Conservation (phyloP, 53 echinoderm and acorn worm genomes). For the Apostichopus leukothele region DNA sequence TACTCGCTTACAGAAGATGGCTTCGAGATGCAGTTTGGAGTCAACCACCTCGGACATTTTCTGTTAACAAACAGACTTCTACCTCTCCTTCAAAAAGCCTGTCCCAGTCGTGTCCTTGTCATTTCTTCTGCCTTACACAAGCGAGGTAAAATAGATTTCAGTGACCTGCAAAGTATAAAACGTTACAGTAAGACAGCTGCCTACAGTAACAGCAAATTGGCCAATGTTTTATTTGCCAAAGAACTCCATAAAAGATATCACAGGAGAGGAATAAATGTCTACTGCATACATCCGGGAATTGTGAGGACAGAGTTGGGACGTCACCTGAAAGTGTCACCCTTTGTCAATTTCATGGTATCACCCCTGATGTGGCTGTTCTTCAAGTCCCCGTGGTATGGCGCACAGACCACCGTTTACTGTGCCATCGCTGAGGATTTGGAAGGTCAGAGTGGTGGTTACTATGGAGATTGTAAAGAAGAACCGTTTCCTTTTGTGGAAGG, state of each 20-base stretch:
- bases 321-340: constrained; percentile 44
- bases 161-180: constrained; percentile 39
- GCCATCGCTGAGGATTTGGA: constrained; percentile 79
- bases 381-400: constrained; percentile 83
- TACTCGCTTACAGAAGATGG: constrained; percentile 73
- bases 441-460: constrained; percentile 77
- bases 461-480: constrained; percentile 85
- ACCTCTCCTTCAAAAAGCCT: constrained; percentile 63
- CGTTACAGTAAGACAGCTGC: constrained; percentile 62
- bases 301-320: constrained; percentile 79
- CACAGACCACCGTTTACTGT: constrained; percentile 85
- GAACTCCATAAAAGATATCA: constrained; percentile 76
- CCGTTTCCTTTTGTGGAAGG: constrained; percentile 69
- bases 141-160: constrained; percentile 69
- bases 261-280: constrained; percentile 62
- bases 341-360: constrained; percentile 34
- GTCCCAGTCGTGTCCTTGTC: constrained; percentile 73
- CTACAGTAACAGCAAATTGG: constrained; percentile 83
- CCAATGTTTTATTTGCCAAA: constrained; percentile 77
- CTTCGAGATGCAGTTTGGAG: constrained; percentile 85
- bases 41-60: constrained; percentile 84
- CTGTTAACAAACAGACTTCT: constrained; percentile 81
- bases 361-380: constrained; percentile 78
- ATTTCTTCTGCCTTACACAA: constrained; percentile 75
- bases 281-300: constrained; percentile 87